A percentile compares a stretch with the other conserved stretches of the same genome.
Evolutionary conservation across 2,113 vertebrate genomes (phyloP).

Genomic region (Cepphus grylle): DNA sequence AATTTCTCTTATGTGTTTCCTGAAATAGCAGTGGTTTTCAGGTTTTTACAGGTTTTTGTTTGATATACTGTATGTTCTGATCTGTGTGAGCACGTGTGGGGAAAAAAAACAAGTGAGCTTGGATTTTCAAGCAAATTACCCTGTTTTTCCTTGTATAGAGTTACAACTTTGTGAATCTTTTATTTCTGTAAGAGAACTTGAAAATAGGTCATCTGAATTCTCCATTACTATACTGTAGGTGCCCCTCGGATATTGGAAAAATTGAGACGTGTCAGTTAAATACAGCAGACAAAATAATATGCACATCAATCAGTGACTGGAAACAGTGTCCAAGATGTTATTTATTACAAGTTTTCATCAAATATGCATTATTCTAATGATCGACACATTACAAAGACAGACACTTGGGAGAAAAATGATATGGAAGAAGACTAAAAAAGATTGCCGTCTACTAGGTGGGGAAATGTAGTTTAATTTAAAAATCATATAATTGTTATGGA

Average conservation of each 20-base stretch:
- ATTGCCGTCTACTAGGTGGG: constrained; percentile 42
- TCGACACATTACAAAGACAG: constrained; percentile 55
- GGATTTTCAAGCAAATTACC: constrained; percentile 34
- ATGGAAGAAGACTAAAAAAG: constrained; percentile 23
- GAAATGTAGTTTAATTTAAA: constrained; percentile 59
- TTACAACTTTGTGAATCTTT: constrained; percentile 5
- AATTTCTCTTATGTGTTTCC: not conserved
- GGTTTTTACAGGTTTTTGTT: not conserved
- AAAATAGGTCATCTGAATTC: constrained; percentile 54
- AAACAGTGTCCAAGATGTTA: constrained; percentile 64
- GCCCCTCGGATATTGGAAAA: not conserved
- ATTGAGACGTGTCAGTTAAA: constrained; percentile 39
- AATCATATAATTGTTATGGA: constrained; percentile 64
- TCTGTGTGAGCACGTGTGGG: not conserved
- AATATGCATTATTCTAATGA: constrained; percentile 73
- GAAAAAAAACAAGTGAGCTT: not conserved
- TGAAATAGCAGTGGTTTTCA: not conserved
- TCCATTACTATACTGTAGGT: not conserved
- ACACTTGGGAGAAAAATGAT: constrained; percentile 63
- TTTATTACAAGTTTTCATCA: constrained; percentile 73
- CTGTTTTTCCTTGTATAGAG: not conserved
- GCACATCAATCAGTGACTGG: constrained; percentile 58
- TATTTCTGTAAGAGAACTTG: constrained; percentile 34
- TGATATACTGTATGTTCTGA: not conserved
- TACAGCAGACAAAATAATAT: constrained; percentile 64